These are phyloP conservation scores for Labeo calbasu DNA, from an alignment of 2,797 vertebrate genomes.

Conservation along the genomic window DNA sequence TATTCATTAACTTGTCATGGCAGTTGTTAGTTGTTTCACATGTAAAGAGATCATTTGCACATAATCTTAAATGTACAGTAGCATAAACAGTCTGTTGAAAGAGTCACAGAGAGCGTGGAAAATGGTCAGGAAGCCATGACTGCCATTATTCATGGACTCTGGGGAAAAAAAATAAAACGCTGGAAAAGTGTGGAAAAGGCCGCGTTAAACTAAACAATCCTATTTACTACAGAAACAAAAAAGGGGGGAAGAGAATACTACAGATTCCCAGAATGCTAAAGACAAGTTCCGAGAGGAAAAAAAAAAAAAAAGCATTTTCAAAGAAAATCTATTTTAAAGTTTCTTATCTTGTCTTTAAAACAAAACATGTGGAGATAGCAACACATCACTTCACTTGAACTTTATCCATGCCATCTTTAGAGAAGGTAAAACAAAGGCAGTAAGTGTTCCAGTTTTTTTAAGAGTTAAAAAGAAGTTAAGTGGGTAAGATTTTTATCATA, in stretches of 20 bases:
- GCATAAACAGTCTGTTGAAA: not conserved
- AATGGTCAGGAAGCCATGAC: not conserved
- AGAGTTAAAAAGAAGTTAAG: not conserved
- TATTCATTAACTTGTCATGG: not conserved
- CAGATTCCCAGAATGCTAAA: conserved; percentile 9
- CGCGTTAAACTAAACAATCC: not conserved
- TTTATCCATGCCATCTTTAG: conserved; percentile 34
- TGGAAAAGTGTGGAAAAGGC: conserved; percentile 3
- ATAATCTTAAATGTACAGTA: not conserved
- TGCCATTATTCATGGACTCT: not conserved
- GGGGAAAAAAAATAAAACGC: conserved; percentile 1
- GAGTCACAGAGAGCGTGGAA: conserved; percentile 18
- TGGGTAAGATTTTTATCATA: conserved; percentile 1
- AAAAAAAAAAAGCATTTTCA: not conserved
- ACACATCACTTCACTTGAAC: conserved; percentile 70
- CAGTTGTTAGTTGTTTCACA: not conserved
- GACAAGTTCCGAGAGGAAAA: not conserved
- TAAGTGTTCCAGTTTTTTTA: not conserved
- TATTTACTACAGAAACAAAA: conserved; percentile 1
- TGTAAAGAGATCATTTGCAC: not conserved
- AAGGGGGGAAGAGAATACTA: not conserved
- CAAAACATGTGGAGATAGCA: not conserved
- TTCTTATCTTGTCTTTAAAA: conserved; percentile 20
- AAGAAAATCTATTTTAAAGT: conserved; percentile 9
- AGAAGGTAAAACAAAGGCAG: conserved; percentile 44